Conservation (phyloP, 2,797 vertebrate species). For the Rhinophrynus dorsalis region DNA sequence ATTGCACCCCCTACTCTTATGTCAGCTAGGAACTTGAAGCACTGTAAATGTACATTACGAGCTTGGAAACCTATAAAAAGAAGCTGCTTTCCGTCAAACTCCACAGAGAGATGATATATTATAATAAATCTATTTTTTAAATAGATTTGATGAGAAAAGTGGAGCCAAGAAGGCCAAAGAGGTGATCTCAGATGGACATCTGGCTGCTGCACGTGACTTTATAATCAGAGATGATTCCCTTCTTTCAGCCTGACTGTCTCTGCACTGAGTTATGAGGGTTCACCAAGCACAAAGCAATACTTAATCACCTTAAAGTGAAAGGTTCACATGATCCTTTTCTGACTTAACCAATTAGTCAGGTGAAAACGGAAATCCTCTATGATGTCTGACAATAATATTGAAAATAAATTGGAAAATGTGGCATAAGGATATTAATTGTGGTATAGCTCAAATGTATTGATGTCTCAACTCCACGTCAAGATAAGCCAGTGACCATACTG, state of each 20-base stretch:
- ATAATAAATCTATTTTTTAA: neutral
- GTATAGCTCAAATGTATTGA: too few relatives aligned
- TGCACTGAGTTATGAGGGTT: neutral
- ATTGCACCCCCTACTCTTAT: too few relatives aligned
- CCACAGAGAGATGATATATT: neutral
- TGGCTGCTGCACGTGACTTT: neutral
- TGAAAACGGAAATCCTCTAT: neutral
- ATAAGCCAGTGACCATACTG: too few relatives aligned
- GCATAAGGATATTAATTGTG: too few relatives aligned
- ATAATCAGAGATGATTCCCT: neutral
- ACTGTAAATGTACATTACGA: too few relatives aligned
- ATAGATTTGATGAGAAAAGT: neutral
- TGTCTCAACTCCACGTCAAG: too few relatives aligned
- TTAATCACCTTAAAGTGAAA: conserved; percentile 5
- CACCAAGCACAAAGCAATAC: neutral
- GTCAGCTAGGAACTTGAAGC: too few relatives aligned
- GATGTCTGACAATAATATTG: neutral
- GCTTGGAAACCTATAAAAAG: neutral
- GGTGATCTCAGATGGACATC: neutral
- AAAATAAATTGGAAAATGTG: too few relatives aligned
- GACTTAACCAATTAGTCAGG: neutral
- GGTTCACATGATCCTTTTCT: neutral
- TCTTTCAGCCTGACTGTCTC: neutral
- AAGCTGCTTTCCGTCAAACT: neutral
- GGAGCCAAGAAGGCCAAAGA: conserved; percentile 8